Base-by-base conservation (phyloP, 1,140 invertebrate genomes). In the Drosophila micromelanica region DNA sequence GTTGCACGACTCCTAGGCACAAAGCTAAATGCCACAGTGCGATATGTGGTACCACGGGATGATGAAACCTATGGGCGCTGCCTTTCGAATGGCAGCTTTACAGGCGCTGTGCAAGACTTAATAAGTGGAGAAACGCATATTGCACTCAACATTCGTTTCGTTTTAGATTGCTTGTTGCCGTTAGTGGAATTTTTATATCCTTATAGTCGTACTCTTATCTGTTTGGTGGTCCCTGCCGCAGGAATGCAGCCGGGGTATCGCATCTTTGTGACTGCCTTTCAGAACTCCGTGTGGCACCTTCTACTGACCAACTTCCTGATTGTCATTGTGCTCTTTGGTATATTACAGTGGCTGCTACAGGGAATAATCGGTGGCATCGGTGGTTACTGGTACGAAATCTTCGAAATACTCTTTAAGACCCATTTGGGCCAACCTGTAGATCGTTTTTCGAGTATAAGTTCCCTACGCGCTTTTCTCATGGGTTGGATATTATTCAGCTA, bases 401-500 rank as follows among this genome's bases (percentile, higher is more conserved):
- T 90, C 3, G 78, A 90, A 5, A 65, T 90, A 68, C 62, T 91
- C 7, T 73, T 67, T 17, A 90, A 90, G 35, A 89, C 78, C 0
- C 87, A 82, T 52, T 40, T 91, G 17, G 90, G 90, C 0, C 76
- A 91, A 20, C 90, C 90, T 5, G 80, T 85, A 0, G 52, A 62
- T 6, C 35, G 71, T 0, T 76, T 91, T 13, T 67, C 78, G 0
- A 45, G 43, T 1, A 77, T 75, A 3, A 90, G 90, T 62, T 90
- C 90, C 0, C 15, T 91, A 43, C 80, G 90, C 0, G 42, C 59
- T 1, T 91, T 86, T 0, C 74, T 91, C 0, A 78, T 91, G 43
- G 62, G 65, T 11, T 91, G 90, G 90, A 78, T 91, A 7, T 40
- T 91, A 8, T 91, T 91, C 23, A 89, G 84, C 27, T 91, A 91